Conservation (phyloP, 2,888 invertebrate genomes). For the Scotopteryx bipunctaria region DNA sequence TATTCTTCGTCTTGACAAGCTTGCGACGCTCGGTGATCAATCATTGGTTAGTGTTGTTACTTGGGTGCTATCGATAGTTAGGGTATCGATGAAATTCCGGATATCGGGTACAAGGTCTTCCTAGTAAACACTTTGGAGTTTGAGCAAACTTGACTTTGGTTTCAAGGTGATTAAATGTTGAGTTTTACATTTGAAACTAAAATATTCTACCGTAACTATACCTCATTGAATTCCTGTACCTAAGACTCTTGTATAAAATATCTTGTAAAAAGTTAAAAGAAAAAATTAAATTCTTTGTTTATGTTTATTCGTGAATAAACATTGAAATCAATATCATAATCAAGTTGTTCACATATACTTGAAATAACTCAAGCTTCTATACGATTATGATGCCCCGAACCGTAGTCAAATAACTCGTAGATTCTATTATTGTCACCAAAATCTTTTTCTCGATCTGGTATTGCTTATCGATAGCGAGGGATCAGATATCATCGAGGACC, state of each 20-base stretch:
- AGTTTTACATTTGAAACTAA: no score
- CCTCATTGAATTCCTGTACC: no score
- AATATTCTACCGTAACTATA: no score
- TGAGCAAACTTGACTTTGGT: neutral
- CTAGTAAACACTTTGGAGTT: neutral
- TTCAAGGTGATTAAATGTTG: neutral
- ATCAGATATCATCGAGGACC: constrained; percentile 38
- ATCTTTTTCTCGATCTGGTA: constrained; percentile 32
- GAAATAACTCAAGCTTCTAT: constrained; percentile 13
- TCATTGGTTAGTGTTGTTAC: constrained; percentile 65
- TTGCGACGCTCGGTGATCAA: constrained; percentile 69
- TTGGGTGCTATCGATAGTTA: constrained; percentile 46
- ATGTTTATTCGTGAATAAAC: neutral
- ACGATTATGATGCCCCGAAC: constrained; percentile 18
- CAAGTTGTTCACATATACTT: constrained; percentile 14
- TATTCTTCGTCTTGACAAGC: constrained; percentile 77
- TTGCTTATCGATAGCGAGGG: constrained; percentile 42
- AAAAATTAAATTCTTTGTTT: no score
- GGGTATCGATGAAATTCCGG: constrained; percentile 29
- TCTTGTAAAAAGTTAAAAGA: neutral
- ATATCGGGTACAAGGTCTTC: neutral
- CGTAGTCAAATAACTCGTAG: constrained; percentile 23
- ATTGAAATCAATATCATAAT: constrained; percentile 6
- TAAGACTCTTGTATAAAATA: no score
- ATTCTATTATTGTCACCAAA: constrained; percentile 28